Conservation (phyloP, 2,888 invertebrate species). For the Xestobium rufovillosum region DNA sequence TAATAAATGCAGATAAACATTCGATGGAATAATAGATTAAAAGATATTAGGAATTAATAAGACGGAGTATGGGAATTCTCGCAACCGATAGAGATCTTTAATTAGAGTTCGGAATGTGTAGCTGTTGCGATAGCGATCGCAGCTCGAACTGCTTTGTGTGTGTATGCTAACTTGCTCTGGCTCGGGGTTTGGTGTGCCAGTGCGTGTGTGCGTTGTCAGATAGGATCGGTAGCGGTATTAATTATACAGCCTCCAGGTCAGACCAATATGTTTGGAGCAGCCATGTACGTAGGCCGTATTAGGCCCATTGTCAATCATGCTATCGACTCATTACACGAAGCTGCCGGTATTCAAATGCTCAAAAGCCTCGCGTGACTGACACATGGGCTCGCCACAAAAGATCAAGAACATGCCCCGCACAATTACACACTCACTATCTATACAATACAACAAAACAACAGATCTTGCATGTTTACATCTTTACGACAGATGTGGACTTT, state of each 20-base stretch:
- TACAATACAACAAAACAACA: too few species aligned
- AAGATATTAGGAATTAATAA: slow-evolving; percentile 42
- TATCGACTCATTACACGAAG: too few species aligned
- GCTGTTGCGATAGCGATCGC: slow-evolving; percentile 28
- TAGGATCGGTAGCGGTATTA: slow-evolving; percentile 26
- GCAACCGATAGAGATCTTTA: slow-evolving; percentile 33
- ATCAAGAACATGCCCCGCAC: too few species aligned
- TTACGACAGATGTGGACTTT: too few species aligned
- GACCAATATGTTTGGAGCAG: slow-evolving; percentile 27
- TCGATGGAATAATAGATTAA: slow-evolving; percentile 23
- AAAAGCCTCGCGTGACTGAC: too few species aligned
- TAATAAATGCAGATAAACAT: too few species aligned
- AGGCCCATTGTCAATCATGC: slow-evolving; percentile 2
- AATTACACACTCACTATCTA: too few species aligned
- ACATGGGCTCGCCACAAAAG: too few species aligned
- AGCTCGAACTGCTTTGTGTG: slow-evolving; percentile 22
- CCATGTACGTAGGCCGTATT: slow-evolving; percentile 11
- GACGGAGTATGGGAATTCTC: slow-evolving; percentile 39
- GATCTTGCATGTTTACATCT: too few species aligned
- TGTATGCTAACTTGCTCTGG: slow-evolving; percentile 18
- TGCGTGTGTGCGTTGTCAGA: slow-evolving; percentile 28
- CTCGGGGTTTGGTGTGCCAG: slow-evolving; percentile 5
- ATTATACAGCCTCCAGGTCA: slow-evolving; percentile 29
- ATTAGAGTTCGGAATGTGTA: slow-evolving; percentile 34
- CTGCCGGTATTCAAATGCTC: too few species aligned